Percentiles rank a stretch among this genome's conserved stretches.
These are phyloP conservation scores for Trinorchestia longiramus DNA, from an alignment of 1,140 invertebrate genomes.

Conservation along the genomic window DNA sequence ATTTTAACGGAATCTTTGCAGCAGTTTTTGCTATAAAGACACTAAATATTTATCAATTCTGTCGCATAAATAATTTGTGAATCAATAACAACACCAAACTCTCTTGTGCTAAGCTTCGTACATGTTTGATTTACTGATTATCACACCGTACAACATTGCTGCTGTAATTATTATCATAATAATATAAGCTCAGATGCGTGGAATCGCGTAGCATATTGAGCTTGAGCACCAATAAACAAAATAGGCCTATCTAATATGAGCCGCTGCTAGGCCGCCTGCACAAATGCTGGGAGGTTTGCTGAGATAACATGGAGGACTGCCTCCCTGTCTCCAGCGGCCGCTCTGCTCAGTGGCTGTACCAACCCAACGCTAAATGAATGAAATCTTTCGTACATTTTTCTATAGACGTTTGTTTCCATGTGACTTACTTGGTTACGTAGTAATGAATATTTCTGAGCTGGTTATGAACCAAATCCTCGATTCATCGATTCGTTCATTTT, in stretches of 20 bases:
- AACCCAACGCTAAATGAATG: background rate
- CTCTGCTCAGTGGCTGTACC: background rate
- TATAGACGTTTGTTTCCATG: background rate
- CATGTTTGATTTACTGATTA: background rate
- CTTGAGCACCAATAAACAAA: conserved; percentile 28
- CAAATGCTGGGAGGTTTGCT: conserved; percentile 32
- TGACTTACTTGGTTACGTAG: background rate
- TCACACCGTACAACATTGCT: background rate
- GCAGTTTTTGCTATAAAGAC: too few species aligned
- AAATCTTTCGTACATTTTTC: background rate
- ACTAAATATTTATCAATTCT: background rate
- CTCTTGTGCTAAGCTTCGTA: background rate
- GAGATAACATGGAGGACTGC: conserved; percentile 2
- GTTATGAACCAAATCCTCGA: background rate
- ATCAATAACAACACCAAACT: too few species aligned
- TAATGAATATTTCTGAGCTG: background rate
- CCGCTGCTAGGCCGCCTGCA: background rate
- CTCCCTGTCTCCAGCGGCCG: background rate
- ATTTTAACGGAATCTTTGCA: too few species aligned
- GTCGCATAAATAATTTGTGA: background rate
- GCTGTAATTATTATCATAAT: background rate
- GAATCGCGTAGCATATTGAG: background rate
- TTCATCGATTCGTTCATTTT: background rate
- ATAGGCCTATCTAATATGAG: conserved; percentile 35
- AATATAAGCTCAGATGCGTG: background rate